Conservation (phyloP, 2,797 vertebrate species). For the Dryobates pubescens region DNA sequence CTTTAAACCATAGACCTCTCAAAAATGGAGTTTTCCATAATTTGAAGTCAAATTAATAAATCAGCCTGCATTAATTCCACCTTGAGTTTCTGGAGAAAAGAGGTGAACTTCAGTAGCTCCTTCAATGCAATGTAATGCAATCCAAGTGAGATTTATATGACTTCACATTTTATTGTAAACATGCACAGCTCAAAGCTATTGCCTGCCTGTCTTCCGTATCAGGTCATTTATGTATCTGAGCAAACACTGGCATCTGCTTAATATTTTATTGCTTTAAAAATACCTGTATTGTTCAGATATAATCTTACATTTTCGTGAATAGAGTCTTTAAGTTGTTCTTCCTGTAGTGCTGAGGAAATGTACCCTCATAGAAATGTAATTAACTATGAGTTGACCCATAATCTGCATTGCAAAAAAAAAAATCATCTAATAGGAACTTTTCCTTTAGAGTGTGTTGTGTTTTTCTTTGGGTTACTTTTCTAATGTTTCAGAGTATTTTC, state of each 20-base stretch:
- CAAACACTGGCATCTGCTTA: slow-evolving; percentile 60
- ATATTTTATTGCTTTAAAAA: slow-evolving; percentile 62
- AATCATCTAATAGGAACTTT: neutral
- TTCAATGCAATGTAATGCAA: neutral
- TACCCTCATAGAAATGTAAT: neutral
- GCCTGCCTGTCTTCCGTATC: slow-evolving; percentile 53
- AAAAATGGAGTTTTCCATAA: neutral
- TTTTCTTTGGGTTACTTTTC: neutral
- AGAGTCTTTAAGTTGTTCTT: slow-evolving; percentile 19
- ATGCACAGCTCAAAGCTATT: slow-evolving; percentile 45
- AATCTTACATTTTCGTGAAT: neutral
- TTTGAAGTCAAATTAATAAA: slow-evolving; percentile 3
- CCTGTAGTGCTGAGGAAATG: neutral
- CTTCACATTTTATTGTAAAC: slow-evolving; percentile 46
- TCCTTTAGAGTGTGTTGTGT: neutral
- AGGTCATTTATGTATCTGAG: slow-evolving; percentile 41
- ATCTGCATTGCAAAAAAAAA: neutral
- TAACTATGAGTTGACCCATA: neutral
- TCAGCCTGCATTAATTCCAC: neutral
- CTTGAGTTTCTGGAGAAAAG: neutral
- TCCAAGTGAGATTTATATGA: slow-evolving; percentile 44
- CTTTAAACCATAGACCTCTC: neutral
- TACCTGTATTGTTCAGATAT: slow-evolving; percentile 51
- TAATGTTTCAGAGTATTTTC: neutral
- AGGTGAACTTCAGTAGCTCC: slow-evolving; percentile 18